Percentiles rank a stretch among this genome's conserved stretches.
phyloP scores from a whole-genome alignment of 2,888 invertebrate genomes.

The Phortica okadai region DNA sequence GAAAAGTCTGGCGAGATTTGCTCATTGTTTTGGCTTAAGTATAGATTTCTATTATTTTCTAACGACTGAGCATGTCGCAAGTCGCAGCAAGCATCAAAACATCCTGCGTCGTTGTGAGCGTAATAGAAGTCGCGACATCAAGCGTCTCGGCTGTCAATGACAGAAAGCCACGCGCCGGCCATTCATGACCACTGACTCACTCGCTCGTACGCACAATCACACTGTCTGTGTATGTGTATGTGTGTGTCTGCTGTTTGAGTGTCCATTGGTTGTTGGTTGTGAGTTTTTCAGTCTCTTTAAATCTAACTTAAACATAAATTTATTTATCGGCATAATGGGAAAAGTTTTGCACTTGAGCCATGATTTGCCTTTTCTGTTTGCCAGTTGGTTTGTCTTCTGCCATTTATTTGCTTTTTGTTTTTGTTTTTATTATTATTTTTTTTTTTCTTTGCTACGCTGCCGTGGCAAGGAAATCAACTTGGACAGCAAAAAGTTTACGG shows the following conservation, averaged over 20 bases:
- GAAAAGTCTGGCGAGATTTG: not conserved
- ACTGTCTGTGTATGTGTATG: too few relatives aligned
- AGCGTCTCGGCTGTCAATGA: constrained; percentile 1
- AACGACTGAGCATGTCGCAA: not conserved
- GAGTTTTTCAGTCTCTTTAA: constrained; percentile 29
- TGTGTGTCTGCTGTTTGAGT: too few relatives aligned
- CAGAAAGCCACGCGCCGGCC: constrained; percentile 18
- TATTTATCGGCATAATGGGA: constrained; percentile 66
- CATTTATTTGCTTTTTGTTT: constrained; percentile 27
- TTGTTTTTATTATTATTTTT: constrained; percentile 44
- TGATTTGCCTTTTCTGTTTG: constrained; percentile 53
- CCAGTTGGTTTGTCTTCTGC: not conserved
- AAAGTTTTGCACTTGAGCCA: constrained; percentile 66
- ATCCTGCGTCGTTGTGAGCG: too few relatives aligned
- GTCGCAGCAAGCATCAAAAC: not conserved
- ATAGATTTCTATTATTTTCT: constrained; percentile 10
- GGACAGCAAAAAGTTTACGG: constrained; percentile 50
- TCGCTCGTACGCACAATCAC: too few relatives aligned
- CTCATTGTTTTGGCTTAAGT: not conserved
- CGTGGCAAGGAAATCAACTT: constrained; percentile 38
- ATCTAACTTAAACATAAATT: constrained; percentile 47
- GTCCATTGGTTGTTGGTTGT: not conserved
- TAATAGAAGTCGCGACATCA: too few relatives aligned
- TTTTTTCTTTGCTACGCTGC: constrained; percentile 10
- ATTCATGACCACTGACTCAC: not conserved